Percentiles rank a stretch among this genome's conserved stretches.
Evolutionary conservation across 2,888 invertebrate genomes (phyloP).

Genomic region (Tetropium fuscum): DNA sequence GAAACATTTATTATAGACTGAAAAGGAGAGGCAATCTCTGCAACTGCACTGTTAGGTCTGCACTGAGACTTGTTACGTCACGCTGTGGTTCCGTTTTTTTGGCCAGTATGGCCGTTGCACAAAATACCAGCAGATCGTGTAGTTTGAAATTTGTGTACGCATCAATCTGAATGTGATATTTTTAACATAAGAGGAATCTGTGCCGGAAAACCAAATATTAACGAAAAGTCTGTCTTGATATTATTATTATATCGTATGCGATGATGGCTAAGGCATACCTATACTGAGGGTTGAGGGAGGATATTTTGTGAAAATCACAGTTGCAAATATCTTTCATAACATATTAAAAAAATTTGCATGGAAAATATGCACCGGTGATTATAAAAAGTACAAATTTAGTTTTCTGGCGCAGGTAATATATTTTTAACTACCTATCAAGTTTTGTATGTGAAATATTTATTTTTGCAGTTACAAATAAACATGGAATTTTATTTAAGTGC

Average conservation of each 20-base stretch:
- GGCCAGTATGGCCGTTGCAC: neutral
- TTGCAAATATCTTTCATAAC: neutral
- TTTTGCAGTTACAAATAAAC: slow-evolving; percentile 15
- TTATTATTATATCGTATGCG: no score
- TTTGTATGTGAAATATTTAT: slow-evolving; percentile 25
- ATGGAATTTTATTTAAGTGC: slow-evolving; percentile 8
- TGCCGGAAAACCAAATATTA: slow-evolving; percentile 3
- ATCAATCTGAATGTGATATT: slow-evolving; percentile 17
- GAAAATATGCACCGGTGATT: no score
- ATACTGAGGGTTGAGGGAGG: no score
- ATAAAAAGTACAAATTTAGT: neutral
- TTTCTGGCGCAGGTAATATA: slow-evolving; percentile 3
- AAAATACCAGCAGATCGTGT: neutral
- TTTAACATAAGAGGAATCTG: slow-evolving; percentile 9
- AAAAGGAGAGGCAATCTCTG: neutral
- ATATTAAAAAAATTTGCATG: neutral
- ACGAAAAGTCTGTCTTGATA: neutral
- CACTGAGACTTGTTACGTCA: neutral
- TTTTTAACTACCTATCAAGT: slow-evolving; percentile 22
- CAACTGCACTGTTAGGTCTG: no score
- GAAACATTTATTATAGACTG: neutral
- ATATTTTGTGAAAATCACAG: neutral
- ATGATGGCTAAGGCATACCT: no score
- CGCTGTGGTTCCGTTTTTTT: neutral
- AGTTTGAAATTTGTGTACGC: slow-evolving; percentile 15